A percentile compares a stretch with the other conserved stretches of the same genome.
Evolutionary conservation across 2,888 invertebrate species (phyloP).

Genomic region (Lasioglossum pauxillum): DNA sequence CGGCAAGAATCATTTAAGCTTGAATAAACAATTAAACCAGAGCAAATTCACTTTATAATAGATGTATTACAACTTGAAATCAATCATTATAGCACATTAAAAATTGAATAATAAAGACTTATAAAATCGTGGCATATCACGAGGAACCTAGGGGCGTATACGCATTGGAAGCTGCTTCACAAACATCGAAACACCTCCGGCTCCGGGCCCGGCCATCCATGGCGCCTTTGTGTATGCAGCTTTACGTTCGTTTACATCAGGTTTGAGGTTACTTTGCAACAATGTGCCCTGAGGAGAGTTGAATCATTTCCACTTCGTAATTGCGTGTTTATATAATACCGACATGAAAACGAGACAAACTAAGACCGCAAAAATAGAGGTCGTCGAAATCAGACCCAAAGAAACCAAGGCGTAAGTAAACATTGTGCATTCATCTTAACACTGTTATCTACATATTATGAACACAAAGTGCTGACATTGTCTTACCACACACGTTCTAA

Average conservation of each 20-base stretch:
- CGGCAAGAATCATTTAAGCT: neutral
- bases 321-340: neutral
- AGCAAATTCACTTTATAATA: neutral
- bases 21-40: no score
- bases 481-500: neutral
- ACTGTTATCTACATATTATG: slow-evolving; percentile 8
- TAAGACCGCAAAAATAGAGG: neutral
- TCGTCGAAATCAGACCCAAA: neutral
- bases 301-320: neutral
- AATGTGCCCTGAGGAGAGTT: neutral
- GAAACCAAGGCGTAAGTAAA: slow-evolving; percentile 40
- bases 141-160: neutral
- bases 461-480: neutral
- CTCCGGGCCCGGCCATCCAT: neutral
- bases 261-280: slow-evolving; percentile 22
- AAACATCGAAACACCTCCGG: neutral
- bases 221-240: neutral
- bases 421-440: slow-evolving; percentile 4
- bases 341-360: neutral
- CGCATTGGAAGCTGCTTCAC: neutral
- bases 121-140: neutral
- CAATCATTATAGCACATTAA: neutral
- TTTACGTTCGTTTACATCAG: neutral
- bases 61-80: neutral
- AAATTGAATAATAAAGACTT: neutral